These are phyloP conservation scores for Minunthozetes semirufus DNA, from an alignment of 2,888 invertebrate genomes.

Conservation along the genomic window DNA sequence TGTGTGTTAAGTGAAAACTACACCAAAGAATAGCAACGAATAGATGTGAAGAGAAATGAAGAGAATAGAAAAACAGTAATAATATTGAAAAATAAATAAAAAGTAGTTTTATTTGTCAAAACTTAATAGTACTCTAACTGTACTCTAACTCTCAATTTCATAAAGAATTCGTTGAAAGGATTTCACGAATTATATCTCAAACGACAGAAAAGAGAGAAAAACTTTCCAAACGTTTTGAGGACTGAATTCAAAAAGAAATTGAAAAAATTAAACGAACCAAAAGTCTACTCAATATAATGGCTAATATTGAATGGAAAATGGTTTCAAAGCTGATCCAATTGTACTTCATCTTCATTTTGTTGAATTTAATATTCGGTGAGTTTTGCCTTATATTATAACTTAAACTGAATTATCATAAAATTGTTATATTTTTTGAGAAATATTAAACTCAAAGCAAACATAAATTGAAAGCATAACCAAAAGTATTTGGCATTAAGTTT, in stretches of 20 bases:
- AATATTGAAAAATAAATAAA: neutral
- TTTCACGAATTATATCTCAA: slow-evolving; percentile 1
- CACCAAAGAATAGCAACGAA: neutral
- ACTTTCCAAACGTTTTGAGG: neutral
- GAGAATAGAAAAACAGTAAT: neutral
- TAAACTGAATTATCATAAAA: slow-evolving; percentile 7
- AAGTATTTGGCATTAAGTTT: neutral
- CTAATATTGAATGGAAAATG: slow-evolving; percentile 6
- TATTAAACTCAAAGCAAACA: neutral
- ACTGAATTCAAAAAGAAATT: neutral
- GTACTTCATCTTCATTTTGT: neutral
- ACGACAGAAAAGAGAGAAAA: neutral
- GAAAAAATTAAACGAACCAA: neutral
- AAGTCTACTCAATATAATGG: slow-evolving; percentile 2
- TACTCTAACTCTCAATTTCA: neutral
- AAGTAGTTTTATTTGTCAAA: neutral
- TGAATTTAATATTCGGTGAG: slow-evolving; percentile 6
- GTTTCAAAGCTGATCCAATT: slow-evolving; percentile 9
- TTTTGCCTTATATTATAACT: neutral
- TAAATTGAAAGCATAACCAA: neutral
- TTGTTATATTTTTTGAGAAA: neutral
- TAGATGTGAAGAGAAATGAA: neutral
- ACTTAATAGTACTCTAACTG: neutral
- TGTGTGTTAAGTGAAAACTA: slow-evolving; percentile 12
- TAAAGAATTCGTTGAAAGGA: neutral